Evolutionary conservation across 2,797 vertebrate species (phyloP).

Genomic region (Lerista edwardsae): DNA sequence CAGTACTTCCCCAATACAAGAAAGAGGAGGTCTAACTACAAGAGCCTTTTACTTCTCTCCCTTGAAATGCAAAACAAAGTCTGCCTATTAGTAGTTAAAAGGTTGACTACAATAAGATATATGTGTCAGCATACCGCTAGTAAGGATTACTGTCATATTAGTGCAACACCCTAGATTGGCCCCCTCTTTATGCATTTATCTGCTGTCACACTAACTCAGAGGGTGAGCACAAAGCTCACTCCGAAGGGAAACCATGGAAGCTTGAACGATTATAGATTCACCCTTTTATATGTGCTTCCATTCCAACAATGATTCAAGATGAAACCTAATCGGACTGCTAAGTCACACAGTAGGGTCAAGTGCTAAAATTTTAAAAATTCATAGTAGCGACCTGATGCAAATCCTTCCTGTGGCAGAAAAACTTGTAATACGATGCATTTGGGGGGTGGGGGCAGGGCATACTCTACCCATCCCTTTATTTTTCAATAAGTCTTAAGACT

Average conservation of each 20-base stretch:
- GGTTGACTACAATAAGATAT: neutral
- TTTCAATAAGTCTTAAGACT: neutral
- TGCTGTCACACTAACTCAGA: neutral
- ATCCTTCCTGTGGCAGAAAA: neutral
- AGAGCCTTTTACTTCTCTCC: neutral
- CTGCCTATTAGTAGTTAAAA: neutral
- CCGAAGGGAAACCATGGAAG: neutral
- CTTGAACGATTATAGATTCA: neutral
- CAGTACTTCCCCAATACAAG: neutral
- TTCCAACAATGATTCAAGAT: neutral
- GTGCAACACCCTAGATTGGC: neutral
- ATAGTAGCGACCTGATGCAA: neutral
- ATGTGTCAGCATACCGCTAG: neutral
- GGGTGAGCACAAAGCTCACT: neutral
- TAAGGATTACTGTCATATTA: neutral
- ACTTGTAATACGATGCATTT: neutral
- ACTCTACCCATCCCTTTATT: neutral
- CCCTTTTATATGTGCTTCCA: neutral
- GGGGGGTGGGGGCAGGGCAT: too few relatives aligned
- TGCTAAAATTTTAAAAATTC: neutral
- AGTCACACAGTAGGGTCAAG: neutral
- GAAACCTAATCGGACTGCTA: neutral
- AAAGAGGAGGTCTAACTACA: neutral
- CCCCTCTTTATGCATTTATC: neutral
- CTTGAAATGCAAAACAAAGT: neutral